Base-by-base conservation (phyloP, 2,888 invertebrate genomes). In the Coecobrya sp. region DNA sequence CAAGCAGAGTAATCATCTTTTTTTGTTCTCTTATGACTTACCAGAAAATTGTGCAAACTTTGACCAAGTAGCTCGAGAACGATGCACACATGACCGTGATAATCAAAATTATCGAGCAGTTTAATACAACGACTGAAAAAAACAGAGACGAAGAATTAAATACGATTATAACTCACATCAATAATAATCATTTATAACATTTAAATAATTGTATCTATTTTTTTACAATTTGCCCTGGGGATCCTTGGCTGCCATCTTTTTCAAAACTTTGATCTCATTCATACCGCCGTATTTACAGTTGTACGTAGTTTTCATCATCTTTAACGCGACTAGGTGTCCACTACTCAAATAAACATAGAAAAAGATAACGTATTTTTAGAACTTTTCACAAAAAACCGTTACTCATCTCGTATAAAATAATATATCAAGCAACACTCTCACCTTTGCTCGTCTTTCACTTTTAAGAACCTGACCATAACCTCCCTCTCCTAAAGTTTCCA, bases 271-370 rank as follows among this genome's bases (percentile, higher is more conserved):
- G 95, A 99, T 99, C 96, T 99, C 99, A 96, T 96, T 99, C 99
- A 95, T n/a, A n/a, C n/a, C n/a, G 99, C 99, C 95, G 99, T 99
- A n/a, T 96, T 99, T 99, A 96, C 99, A 99, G 96, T 99, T 99
- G 96, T 99, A 99, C 94, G 99, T 99, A 96, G 99, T 99, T 96
- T 99, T 99, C 95, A 99, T 99, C 95, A 99, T 99, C 96, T 99
- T 99, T 96, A 99, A 96, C 95, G 99, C 99, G 97, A 98, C 98
- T 95, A 97, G 97, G 96, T 98, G 97, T 96, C 98, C 98, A 97
- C 98, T 98, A 96, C 81, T 55, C 19, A 2, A 55, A 49, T 13
- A 49, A 3, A 62, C 36, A n/a, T n/a, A 59, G 13, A 52, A 1
- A 59, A 82, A 8, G 0, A 25, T 4, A 68, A 30, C 30, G 16